Evolutionary conservation across 1,140 invertebrate genomes (phyloP).

Genomic region (Ganaspis sp.): DNA sequence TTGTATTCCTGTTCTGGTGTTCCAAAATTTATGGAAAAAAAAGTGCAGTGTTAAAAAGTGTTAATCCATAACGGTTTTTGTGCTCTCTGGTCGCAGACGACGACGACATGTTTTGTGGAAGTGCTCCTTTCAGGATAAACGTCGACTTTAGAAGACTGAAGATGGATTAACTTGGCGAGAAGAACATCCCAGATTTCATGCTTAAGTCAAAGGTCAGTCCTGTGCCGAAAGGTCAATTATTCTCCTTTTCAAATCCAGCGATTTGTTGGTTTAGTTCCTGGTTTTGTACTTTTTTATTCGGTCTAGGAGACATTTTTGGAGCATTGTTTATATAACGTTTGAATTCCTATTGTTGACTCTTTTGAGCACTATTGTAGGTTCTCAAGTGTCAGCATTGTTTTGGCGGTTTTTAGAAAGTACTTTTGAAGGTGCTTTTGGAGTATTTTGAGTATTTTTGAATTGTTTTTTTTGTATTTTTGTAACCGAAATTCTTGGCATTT

Average conservation of each 20-base stretch:
- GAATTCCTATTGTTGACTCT: too few relatives aligned
- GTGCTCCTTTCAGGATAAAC: constrained; percentile 15
- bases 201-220: constrained; percentile 1
- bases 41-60: not conserved
- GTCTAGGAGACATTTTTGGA: not conserved
- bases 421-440: too few relatives aligned
- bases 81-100: not conserved
- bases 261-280: not conserved
- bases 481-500: too few relatives aligned
- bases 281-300: not conserved
- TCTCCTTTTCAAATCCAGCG: not conserved
- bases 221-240: not conserved
- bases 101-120: constrained; percentile 27
- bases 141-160: not conserved
- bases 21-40: not conserved
- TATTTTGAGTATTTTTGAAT: too few relatives aligned
- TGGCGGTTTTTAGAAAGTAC: too few relatives aligned
- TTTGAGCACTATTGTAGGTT: too few relatives aligned
- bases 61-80: not conserved
- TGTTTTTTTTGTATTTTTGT: too few relatives aligned
- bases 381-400: too few relatives aligned
- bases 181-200: not conserved
- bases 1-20: not conserved
- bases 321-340: too few relatives aligned
- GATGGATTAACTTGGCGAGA: constrained; percentile 24